Percentiles rank a stretch among this genome's conserved stretches.
These are phyloP conservation scores for Hippasteria phrygiana DNA, from an alignment of 53 echinoderm and acorn worm species.

Conservation along the genomic window DNA sequence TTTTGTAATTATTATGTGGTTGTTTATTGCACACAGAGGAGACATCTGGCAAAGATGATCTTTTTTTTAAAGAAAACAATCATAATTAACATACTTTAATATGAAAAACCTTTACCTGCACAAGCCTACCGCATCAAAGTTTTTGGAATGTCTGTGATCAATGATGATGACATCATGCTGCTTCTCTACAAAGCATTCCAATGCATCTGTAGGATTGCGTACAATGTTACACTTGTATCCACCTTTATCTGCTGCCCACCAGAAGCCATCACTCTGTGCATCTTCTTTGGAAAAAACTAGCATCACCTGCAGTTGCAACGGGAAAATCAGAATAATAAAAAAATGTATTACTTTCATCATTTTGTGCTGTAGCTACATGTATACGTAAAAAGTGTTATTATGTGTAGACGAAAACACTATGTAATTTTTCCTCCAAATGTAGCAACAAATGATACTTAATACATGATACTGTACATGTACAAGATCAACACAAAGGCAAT, in stretches of 20 bases:
- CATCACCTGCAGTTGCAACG: conserved; percentile 65
- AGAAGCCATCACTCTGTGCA: conserved; percentile 91
- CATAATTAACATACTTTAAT: no score
- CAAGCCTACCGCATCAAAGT: conserved; percentile 85
- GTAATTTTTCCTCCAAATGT: no score
- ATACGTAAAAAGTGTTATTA: not conserved
- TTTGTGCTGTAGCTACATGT: not conserved
- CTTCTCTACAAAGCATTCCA: conserved; percentile 92
- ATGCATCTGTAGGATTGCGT: conserved; percentile 82
- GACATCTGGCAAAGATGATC: no score
- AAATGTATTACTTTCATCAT: not conserved
- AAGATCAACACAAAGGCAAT: no score
- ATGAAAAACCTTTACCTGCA: conserved; percentile 97
- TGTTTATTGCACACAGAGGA: no score
- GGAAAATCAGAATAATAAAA: not conserved
- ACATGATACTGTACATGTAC: no score
- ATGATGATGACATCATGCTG: conserved; percentile 94
- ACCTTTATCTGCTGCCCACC: conserved; percentile 97
- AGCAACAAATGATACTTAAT: no score
- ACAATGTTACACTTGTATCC: conserved; percentile 95
- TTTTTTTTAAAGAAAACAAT: no score
- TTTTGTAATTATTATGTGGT: no score
- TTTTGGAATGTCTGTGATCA: conserved; percentile 85
- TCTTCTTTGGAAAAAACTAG: conserved; percentile 96
- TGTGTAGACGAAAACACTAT: no score